These are phyloP conservation scores for Thoracochromis brauschi DNA, from an alignment of 2,113 vertebrate genomes.

Conservation along the genomic window DNA sequence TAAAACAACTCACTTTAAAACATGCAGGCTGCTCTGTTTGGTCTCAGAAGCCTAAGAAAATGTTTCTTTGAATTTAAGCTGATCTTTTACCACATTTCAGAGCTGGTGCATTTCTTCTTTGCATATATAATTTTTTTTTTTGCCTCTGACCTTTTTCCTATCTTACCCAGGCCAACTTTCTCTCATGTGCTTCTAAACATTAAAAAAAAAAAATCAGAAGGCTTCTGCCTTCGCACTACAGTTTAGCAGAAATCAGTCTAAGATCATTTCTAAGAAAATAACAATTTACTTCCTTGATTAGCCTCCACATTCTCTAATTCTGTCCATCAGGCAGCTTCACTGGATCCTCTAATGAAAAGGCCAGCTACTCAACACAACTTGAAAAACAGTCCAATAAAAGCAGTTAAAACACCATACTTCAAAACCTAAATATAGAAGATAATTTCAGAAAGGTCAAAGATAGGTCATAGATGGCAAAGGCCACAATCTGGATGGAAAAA, in stretches of 20 bases:
- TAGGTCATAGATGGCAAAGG: background rate
- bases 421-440: background rate
- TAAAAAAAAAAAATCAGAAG: background rate
- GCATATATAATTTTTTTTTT: background rate
- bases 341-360: background rate
- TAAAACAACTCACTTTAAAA: background rate
- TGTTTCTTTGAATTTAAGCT: background rate
- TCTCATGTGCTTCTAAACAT: background rate
- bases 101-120: background rate
- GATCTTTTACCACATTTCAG: background rate
- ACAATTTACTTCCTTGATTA: background rate
- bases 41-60: background rate
- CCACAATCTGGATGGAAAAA: background rate
- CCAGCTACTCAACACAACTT: background rate
- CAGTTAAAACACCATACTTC: background rate
- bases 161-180: background rate
- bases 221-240: background rate
- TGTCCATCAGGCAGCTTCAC: background rate
- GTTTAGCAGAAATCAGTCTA: background rate
- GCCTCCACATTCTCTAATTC: background rate
- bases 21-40: background rate
- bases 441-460: background rate
- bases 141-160: background rate
- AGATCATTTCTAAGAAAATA: constrained; percentile 14
- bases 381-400: background rate